A percentile compares a stretch with the other conserved stretches of the same genome.
phyloP scores from a whole-genome alignment of 92 coral and sea anemone genomes.

The Montipora capitata region DNA sequence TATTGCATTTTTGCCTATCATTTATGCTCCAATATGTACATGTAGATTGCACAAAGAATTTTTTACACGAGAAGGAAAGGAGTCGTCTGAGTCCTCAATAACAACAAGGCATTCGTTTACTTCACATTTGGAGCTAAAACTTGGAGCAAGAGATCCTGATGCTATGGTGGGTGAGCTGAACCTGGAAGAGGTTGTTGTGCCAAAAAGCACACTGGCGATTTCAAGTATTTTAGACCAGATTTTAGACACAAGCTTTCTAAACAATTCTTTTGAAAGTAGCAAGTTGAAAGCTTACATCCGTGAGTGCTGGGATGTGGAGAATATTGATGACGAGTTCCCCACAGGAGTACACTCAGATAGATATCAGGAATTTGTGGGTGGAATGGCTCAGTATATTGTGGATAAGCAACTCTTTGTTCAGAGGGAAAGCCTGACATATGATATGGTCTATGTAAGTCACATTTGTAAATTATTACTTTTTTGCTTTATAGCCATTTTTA shows the following conservation, averaged over 20 bases:
- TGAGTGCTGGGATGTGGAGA: slow-evolving; percentile 92
- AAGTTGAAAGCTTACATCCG: slow-evolving; percentile 87
- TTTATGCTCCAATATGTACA: background rate
- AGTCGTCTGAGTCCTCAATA: slow-evolving; percentile 75
- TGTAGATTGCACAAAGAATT: slow-evolving; percentile 82
- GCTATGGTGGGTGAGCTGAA: slow-evolving; percentile 50
- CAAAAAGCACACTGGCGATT: slow-evolving; percentile 57
- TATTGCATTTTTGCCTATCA: background rate
- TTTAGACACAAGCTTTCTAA: slow-evolving; percentile 55
- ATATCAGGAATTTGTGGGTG: slow-evolving; percentile 91
- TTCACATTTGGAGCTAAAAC: slow-evolving; percentile 84
- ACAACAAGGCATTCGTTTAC: slow-evolving; percentile 86
- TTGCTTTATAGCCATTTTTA: too few species aligned
- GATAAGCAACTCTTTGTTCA: slow-evolving; percentile 77
- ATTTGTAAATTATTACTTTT: background rate
- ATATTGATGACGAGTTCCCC: slow-evolving; percentile 84
- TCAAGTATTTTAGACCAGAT: slow-evolving; percentile 74
- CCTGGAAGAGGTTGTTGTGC: slow-evolving; percentile 72
- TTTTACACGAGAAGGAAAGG: slow-evolving; percentile 67
- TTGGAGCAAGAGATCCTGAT: slow-evolving; percentile 74
- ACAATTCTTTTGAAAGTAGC: slow-evolving; percentile 82
- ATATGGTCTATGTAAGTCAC: slow-evolving; percentile 85
- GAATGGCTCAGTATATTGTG: slow-evolving; percentile 88
- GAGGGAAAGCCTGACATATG: slow-evolving; percentile 75
- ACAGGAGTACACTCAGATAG: slow-evolving; percentile 92